A percentile compares a stretch with the other conserved stretches of the same genome.
phyloP scores from a whole-genome alignment of 2,113 vertebrate species.

The Oxygymnocypris stewartii region DNA sequence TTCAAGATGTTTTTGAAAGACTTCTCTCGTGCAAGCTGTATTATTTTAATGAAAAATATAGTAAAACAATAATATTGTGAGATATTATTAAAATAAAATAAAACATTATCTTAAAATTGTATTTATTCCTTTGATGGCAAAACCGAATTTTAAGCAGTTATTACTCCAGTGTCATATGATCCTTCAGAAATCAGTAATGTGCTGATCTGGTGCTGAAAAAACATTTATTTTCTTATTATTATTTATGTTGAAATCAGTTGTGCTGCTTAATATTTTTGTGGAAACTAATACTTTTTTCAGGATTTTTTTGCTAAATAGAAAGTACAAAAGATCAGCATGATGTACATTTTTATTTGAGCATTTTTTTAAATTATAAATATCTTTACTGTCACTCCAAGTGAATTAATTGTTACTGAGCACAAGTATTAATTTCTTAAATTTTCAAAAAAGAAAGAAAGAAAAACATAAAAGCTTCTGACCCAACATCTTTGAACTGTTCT shows the following conservation, averaged over 20 bases:
- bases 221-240: not conserved
- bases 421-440: too few species aligned
- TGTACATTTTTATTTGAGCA: too few species aligned
- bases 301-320: too few species aligned
- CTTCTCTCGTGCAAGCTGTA: too few species aligned
- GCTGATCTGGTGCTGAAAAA: too few species aligned
- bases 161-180: slow-evolving; percentile 2
- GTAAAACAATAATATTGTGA: too few species aligned
- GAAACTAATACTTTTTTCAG: too few species aligned
- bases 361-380: too few species aligned
- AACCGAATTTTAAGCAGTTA: not conserved
- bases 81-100: not conserved
- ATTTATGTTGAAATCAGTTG: not conserved
- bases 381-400: too few species aligned
- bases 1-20: not conserved
- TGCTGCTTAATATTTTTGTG: not conserved
- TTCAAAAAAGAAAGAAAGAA: not conserved
- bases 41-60: not conserved
- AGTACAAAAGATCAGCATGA: too few species aligned
- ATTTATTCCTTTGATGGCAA: too few species aligned
- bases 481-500: not conserved
- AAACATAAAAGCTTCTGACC: not conserved
- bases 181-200: not conserved
- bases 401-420: too few species aligned
- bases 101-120: not conserved